Evolutionary conservation across 2,888 invertebrate genomes (phyloP).

Genomic region (Stenichneumon culpator): DNA sequence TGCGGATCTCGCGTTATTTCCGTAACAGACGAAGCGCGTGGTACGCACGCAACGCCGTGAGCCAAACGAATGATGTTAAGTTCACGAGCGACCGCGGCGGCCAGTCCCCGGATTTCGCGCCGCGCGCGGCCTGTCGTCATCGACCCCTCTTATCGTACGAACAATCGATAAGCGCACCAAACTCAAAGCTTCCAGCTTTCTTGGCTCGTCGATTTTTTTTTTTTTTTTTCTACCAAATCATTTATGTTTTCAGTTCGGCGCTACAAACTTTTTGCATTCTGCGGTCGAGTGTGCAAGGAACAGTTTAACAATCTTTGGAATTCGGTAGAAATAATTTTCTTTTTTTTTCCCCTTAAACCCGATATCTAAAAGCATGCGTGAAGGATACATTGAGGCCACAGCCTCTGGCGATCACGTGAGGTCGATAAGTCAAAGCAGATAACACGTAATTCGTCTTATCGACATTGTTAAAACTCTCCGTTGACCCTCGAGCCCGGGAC

Average conservation of each 20-base stretch:
- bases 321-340: background rate
- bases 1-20: slow-evolving; percentile 42
- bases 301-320: background rate
- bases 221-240: background rate
- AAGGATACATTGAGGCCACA: slow-evolving; percentile 25
- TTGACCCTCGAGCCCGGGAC: slow-evolving; percentile 67
- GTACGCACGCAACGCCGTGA: slow-evolving; percentile 68
- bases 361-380: slow-evolving; percentile 24
- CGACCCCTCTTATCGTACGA: slow-evolving; percentile 69
- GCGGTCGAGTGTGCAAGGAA: background rate
- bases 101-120: slow-evolving; percentile 10
- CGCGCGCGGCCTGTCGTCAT: slow-evolving; percentile 48
- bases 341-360: background rate
- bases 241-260: background rate
- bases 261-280: background rate
- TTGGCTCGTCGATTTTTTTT: background rate
- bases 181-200: slow-evolving; percentile 22
- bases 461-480: slow-evolving; percentile 68
- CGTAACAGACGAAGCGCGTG: slow-evolving; percentile 30
- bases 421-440: slow-evolving; percentile 76
- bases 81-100: slow-evolving; percentile 52
- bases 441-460: slow-evolving; percentile 76
- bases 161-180: slow-evolving; percentile 61
- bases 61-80: slow-evolving; percentile 70
- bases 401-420: slow-evolving; percentile 76